phyloP scores from a whole-genome alignment of 2,888 invertebrate genomes.

The Miltochrista miniata region DNA sequence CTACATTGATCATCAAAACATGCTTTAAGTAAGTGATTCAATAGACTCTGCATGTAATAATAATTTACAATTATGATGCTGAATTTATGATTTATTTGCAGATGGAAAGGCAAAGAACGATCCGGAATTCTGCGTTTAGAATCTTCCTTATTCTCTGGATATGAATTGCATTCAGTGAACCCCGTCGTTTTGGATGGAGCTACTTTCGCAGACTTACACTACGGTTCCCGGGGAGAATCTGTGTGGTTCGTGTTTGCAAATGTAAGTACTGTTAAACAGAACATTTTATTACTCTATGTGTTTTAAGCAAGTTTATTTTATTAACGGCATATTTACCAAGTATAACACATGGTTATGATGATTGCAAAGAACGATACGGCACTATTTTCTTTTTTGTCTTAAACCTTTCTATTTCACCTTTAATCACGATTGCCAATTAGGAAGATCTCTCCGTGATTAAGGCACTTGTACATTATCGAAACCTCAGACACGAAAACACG shows the following conservation, averaged over 20 bases:
- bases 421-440: too few relatives aligned
- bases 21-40: conserved; percentile 81
- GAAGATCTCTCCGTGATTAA: too few relatives aligned
- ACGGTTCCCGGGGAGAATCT: conserved; percentile 84
- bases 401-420: too few relatives aligned
- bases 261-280: conserved; percentile 62
- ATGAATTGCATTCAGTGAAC: conserved; percentile 82
- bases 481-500: too few relatives aligned
- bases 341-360: too few relatives aligned
- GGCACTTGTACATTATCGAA: too few relatives aligned
- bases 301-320: too few relatives aligned
- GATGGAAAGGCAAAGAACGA: conserved; percentile 85
- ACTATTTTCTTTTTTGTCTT: too few relatives aligned
- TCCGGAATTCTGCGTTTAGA: conserved; percentile 86
- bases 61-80: neutral
- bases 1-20: conserved; percentile 85
- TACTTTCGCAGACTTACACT: conserved; percentile 84
- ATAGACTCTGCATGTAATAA: neutral
- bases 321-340: too few relatives aligned
- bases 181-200: conserved; percentile 82
- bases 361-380: too few relatives aligned
- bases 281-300: neutral
- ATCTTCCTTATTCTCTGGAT: conserved; percentile 86
- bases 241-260: conserved; percentile 87
- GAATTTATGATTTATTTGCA: conserved; percentile 32